phyloP scores from a whole-genome alignment of 2,888 invertebrate species.

The Geophilus truncorum region DNA sequence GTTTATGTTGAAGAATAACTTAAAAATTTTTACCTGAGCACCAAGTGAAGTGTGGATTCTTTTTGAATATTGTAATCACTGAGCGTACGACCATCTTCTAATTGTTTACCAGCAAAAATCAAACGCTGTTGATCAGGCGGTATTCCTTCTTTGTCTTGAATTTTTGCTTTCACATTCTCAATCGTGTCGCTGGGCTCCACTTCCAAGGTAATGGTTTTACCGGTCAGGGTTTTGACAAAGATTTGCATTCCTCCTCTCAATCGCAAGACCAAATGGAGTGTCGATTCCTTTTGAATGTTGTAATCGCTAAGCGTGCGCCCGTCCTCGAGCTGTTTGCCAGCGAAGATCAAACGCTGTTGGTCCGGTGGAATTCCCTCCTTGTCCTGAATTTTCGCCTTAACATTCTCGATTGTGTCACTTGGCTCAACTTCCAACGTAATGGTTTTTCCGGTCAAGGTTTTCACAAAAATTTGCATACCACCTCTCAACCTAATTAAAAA shows the following conservation, averaged over 20 bases:
- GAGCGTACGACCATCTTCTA: conserved; percentile 59
- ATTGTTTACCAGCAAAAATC: conserved; percentile 59
- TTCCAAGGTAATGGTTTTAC: conserved; percentile 57
- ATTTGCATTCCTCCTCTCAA: conserved; percentile 55
- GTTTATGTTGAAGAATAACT: background rate
- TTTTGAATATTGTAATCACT: conserved; percentile 62
- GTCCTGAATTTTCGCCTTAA: conserved; percentile 86
- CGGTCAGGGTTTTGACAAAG: conserved; percentile 57
- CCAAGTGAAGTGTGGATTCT: conserved; percentile 41
- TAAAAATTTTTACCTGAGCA: background rate
- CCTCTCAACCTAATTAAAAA: too few relatives aligned
- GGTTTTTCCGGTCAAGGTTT: conserved; percentile 64
- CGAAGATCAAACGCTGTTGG: conserved; percentile 71
- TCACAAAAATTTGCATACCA: conserved; percentile 43
- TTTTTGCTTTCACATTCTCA: conserved; percentile 68
- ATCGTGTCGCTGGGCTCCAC: conserved; percentile 61
- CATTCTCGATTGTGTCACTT: conserved; percentile 90
- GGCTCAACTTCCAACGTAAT: conserved; percentile 89
- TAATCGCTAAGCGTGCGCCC: conserved; percentile 59
- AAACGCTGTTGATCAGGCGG: conserved; percentile 85
- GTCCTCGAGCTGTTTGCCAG: conserved; percentile 60
- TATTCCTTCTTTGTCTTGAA: conserved; percentile 86
- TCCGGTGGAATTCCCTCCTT: conserved; percentile 88
- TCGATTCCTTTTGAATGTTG: conserved; percentile 60
- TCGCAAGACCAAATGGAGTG: conserved; percentile 56